phyloP scores from a whole-genome alignment of 2,888 invertebrate genomes.

The Dione vanillae region DNA sequence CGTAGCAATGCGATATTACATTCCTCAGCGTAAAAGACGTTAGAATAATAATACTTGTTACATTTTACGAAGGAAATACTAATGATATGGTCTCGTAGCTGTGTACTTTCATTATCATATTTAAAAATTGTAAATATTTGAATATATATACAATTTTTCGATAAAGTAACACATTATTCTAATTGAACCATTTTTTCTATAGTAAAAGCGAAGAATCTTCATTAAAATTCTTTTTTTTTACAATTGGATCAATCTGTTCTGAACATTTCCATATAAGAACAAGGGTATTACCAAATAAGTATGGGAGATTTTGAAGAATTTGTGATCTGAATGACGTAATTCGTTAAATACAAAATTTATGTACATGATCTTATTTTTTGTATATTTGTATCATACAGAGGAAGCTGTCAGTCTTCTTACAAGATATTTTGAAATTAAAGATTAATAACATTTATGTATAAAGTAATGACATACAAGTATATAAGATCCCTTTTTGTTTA shows the following conservation, averaged over 20 bases:
- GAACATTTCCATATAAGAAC: conserved; percentile 19
- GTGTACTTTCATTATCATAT: too few relatives aligned
- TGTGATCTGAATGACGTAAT: conserved; percentile 7
- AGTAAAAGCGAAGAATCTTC: background rate
- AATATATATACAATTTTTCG: too few relatives aligned
- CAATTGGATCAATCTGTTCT: conserved; percentile 8
- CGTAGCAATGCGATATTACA: conserved; percentile 33
- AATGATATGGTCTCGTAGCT: too few relatives aligned
- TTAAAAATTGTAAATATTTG: too few relatives aligned
- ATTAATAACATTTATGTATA: too few relatives aligned
- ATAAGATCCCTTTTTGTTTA: too few relatives aligned
- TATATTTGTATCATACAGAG: too few relatives aligned
- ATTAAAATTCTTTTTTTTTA: background rate
- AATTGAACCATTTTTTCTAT: too few relatives aligned
- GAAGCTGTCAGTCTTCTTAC: too few relatives aligned
- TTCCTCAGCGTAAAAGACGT: conserved; percentile 29
- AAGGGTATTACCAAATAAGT: background rate
- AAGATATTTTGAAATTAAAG: too few relatives aligned
- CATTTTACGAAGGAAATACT: conserved; percentile 8
- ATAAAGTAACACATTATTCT: too few relatives aligned
- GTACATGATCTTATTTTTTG: background rate
- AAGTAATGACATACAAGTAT: too few relatives aligned
- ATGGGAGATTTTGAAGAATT: conserved; percentile 6
- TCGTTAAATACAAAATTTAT: conserved; percentile 13
- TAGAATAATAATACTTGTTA: conserved; percentile 29